Percentiles rank a stretch among this genome's conserved stretches.
Conservation (phyloP, 2,113 vertebrate genomes). For the Ranitomeya imitator region DNA sequence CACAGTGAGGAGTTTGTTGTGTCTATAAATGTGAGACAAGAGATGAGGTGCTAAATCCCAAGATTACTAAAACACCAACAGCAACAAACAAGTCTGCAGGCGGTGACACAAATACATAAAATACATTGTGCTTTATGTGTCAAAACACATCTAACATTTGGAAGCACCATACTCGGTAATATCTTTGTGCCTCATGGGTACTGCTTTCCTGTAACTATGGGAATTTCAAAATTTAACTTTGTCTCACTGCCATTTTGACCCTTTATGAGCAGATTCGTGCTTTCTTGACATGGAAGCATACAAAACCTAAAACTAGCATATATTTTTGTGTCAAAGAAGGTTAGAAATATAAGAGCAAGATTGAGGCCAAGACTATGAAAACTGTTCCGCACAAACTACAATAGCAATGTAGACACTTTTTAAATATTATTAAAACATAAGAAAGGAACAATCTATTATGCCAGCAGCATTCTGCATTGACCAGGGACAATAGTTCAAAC, state of each 20-base stretch:
- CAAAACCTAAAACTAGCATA: neutral
- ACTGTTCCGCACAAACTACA: no score
- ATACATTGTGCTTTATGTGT: constrained; percentile 19
- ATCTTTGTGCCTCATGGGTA: neutral
- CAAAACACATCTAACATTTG: constrained; percentile 14
- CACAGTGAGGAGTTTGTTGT: neutral
- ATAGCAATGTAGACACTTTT: no score
- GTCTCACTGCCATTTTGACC: neutral
- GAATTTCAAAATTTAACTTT: constrained; percentile 16
- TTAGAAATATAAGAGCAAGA: neutral
- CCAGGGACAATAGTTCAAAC: neutral
- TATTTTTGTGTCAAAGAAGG: neutral
- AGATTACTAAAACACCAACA: neutral
- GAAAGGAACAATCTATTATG: no score
- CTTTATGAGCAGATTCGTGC: neutral
- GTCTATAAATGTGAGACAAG: neutral
- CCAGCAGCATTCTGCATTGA: no score
- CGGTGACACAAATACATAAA: constrained; percentile 3
- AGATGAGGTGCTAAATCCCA: neutral
- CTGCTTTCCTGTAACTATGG: neutral
- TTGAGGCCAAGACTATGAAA: no score
- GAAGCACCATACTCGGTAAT: neutral
- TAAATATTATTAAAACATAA: no score
- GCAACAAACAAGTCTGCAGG: constrained; percentile 8
- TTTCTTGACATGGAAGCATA: neutral